Percentiles rank a stretch among this genome's conserved stretches.
These are phyloP conservation scores for Calephelis perditalis DNA, from an alignment of 2,888 invertebrate species.

Conservation along the genomic window DNA sequence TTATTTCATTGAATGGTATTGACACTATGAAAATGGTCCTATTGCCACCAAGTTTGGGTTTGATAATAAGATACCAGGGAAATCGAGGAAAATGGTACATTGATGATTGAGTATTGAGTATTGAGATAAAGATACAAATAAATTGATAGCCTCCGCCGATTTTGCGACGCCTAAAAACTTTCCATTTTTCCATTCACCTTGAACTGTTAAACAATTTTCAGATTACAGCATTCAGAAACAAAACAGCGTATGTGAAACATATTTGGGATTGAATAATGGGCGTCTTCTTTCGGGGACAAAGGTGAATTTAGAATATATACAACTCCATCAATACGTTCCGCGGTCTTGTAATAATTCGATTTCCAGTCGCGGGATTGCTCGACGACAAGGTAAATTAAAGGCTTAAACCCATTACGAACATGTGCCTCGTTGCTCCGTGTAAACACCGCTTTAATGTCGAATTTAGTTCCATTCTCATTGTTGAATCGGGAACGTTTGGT, in stretches of 20 bases:
- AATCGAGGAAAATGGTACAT: too few relatives aligned
- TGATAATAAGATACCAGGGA: too few relatives aligned
- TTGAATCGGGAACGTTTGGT: not conserved
- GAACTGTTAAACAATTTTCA: not conserved
- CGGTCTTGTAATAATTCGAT: conserved; percentile 27
- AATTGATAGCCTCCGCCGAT: too few relatives aligned
- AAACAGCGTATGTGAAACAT: not conserved
- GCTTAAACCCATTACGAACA: conserved; percentile 24
- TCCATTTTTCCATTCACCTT: too few relatives aligned
- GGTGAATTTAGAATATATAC: not conserved
- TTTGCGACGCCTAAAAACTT: too few relatives aligned
- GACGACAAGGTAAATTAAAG: conserved; percentile 30
- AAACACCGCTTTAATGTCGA: not conserved
- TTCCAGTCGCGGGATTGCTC: conserved; percentile 28
- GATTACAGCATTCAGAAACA: not conserved
- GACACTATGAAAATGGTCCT: too few relatives aligned
- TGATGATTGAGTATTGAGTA: too few relatives aligned
- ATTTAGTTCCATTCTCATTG: not conserved
- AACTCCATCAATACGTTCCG: conserved; percentile 24
- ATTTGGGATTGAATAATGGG: not conserved
- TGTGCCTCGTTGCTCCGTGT: not conserved
- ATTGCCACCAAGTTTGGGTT: too few relatives aligned
- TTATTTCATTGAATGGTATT: too few relatives aligned
- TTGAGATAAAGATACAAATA: too few relatives aligned
- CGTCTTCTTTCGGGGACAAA: not conserved